Base-by-base conservation (phyloP, 2,888 invertebrate genomes). In the Coenonympha arcania region DNA sequence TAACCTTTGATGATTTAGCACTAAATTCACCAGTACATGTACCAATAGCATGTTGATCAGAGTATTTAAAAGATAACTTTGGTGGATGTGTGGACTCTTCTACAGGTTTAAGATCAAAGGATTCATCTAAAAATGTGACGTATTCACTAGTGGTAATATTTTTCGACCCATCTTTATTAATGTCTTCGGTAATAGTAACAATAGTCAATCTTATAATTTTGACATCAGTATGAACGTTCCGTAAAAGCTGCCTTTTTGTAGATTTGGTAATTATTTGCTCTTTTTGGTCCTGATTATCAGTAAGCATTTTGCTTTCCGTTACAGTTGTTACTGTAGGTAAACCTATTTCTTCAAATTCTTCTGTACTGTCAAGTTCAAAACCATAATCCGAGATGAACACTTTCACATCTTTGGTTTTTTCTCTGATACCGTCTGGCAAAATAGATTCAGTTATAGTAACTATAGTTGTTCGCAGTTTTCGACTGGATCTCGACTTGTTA, bases 321-420 rank as follows among this genome's bases (percentile, higher is more conserved):
- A n/a, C 19, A 46, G 48, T 43, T 42, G 31, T 22, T 9, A 57
- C 52, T n/a, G 20, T 16, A 11, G 63, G 56, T 20, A 60, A 57
- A 6, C 59, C 63, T 15, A 61, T 47, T 53, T 44, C 43, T 45
- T 55, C 54, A 43, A 55, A 60, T n/a, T 58, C 37, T 31, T 46
- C 42, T n/a, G 50, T 42, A 3, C 26, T 19, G 11, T 34, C 37
- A 13, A 48, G 22, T 6, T 56, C 52, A 11, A 54, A 22, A 52
- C 54, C 60, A 31, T 60, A 63, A 56, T 67, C 64, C 16, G 62
- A 58, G 33, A 68, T 43, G n/a, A 60, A 61, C 11, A 69, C 63
- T 55, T 61, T 66, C 5, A 63, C 54, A 55, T 69, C 66, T 50
- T 64, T 64, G 2, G 63, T 63, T n/a, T 62, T 54, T 60, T 66